These are phyloP conservation scores for Dicycla oo DNA, from an alignment of 2,888 invertebrate species.

Conservation along the genomic window DNA sequence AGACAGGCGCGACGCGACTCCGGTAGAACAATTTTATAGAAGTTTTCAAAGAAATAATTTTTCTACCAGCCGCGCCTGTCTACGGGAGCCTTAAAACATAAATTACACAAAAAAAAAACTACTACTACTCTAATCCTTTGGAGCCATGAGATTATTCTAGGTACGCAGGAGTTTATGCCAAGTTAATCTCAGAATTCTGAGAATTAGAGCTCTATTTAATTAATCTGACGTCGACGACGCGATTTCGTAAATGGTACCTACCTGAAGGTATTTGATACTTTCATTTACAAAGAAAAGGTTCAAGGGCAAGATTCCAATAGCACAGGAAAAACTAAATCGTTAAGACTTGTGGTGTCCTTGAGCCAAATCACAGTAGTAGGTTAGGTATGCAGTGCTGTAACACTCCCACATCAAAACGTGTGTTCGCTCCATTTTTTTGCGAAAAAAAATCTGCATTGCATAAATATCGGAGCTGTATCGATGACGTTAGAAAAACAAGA, in stretches of 20 bases:
- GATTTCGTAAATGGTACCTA: neutral
- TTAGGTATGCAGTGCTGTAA: neutral
- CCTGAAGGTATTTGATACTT: neutral
- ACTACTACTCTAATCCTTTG: neutral
- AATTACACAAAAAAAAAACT: neutral
- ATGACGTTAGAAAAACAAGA: slow-evolving; percentile 54
- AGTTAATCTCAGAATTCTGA: neutral
- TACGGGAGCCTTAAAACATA: no score
- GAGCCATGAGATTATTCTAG: neutral
- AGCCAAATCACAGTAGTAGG: neutral
- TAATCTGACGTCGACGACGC: neutral
- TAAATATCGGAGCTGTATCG: slow-evolving; percentile 36
- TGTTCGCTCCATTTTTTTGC: slow-evolving; percentile 11
- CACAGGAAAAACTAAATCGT: neutral
- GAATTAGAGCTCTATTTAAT: neutral
- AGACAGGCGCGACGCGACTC: no score
- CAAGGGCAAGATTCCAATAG: neutral
- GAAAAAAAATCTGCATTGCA: slow-evolving; percentile 37
- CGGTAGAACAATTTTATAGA: no score
- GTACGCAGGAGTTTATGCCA: neutral
- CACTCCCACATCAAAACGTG: neutral
- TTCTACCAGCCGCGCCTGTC: no score
- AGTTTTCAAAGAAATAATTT: no score
- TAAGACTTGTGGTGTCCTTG: neutral
- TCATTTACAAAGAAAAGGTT: neutral